Conservation (phyloP, 1,140 invertebrate species). For the Microplitis demolitor region DNA sequence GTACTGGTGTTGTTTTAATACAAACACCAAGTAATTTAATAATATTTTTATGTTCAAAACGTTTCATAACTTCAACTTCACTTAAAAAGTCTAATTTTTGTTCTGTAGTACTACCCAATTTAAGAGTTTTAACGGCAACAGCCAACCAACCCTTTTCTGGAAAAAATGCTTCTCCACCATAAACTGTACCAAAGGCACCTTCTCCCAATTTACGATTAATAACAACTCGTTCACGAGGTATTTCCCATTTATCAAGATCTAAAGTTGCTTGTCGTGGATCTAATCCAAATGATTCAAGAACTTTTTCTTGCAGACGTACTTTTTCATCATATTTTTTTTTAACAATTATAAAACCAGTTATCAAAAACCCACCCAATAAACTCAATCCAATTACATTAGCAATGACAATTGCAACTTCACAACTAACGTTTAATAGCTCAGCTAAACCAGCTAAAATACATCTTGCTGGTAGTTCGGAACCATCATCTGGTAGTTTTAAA, state of each 20-base stretch:
- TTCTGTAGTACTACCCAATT: conserved; percentile 79
- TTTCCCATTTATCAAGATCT: conserved; percentile 83
- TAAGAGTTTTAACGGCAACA: conserved; percentile 90
- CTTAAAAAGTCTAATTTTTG: conserved; percentile 92
- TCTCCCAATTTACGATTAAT: conserved; percentile 88
- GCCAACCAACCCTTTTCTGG: conserved; percentile 77
- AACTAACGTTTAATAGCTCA: conserved; percentile 68
- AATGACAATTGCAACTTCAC: conserved; percentile 74
- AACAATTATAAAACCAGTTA: conserved; percentile 70
- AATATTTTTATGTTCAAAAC: conserved; percentile 90
- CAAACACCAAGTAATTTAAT: conserved; percentile 86
- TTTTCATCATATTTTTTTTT: conserved; percentile 79
- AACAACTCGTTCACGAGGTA: conserved; percentile 81
- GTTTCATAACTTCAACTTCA: conserved; percentile 91
- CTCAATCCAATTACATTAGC: conserved; percentile 73
- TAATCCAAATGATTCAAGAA: conserved; percentile 75
- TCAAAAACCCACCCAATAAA: conserved; percentile 65
- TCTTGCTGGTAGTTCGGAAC: conserved; percentile 61
- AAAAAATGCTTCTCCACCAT: conserved; percentile 81
- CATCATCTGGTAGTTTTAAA: conserved; percentile 70
- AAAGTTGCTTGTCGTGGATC: conserved; percentile 63
- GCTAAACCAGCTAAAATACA: conserved; percentile 73
- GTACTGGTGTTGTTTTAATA: conserved; percentile 82
- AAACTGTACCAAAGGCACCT: conserved; percentile 89
- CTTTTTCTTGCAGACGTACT: conserved; percentile 70